phyloP scores from a whole-genome alignment of 2,888 invertebrate species.

The Drosophila nr. medialis region DNA sequence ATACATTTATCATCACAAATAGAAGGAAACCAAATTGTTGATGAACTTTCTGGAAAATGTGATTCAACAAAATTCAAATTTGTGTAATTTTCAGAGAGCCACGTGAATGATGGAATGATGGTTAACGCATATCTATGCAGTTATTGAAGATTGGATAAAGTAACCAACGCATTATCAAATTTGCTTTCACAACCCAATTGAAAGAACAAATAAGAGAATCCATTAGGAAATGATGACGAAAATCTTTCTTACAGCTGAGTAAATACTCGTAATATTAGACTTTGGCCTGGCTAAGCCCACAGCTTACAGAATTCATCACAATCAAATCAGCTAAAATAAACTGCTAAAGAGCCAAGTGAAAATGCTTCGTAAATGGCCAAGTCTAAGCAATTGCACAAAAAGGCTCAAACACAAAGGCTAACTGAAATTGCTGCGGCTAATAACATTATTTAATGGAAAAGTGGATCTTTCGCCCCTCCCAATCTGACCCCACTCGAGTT shows the following conservation, averaged over 20 bases:
- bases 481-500: neutral
- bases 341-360: slow-evolving; percentile 54
- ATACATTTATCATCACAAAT: neutral
- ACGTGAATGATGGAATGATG: neutral
- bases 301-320: slow-evolving; percentile 69
- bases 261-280: slow-evolving; percentile 45
- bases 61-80: neutral
- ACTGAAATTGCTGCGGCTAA: slow-evolving; percentile 73
- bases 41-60: neutral
- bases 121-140: neutral
- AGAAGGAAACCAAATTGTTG: neutral
- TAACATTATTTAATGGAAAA: slow-evolving; percentile 73
- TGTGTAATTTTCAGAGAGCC: neutral
- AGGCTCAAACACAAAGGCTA: slow-evolving; percentile 61
- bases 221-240: slow-evolving; percentile 55
- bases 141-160: slow-evolving; percentile 19
- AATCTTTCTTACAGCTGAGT: slow-evolving; percentile 49
- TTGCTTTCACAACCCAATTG: slow-evolving; percentile 13
- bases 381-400: slow-evolving; percentile 54
- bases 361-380: slow-evolving; percentile 49
- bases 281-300: slow-evolving; percentile 33
- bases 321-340: slow-evolving; percentile 60
- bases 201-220: slow-evolving; percentile 24
- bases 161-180: slow-evolving; percentile 36
- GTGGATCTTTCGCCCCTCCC: slow-evolving; percentile 19